A percentile compares a stretch with the other conserved stretches of the same genome.
These are phyloP conservation scores for Caradrina kadenii DNA, from an alignment of 2,888 invertebrate species.

Conservation along the genomic window DNA sequence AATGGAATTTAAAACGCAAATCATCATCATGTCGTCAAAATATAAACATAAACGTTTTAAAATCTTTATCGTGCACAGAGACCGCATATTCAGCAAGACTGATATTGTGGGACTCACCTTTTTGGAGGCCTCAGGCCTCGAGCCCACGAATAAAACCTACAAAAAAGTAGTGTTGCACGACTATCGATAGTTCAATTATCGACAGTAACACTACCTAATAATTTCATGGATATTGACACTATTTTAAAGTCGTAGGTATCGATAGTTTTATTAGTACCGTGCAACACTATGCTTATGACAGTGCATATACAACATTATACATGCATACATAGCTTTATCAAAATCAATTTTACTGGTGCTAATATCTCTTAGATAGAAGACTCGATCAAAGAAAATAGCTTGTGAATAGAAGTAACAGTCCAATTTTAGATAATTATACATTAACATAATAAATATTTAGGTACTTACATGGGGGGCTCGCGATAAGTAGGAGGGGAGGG, in stretches of 20 bases:
- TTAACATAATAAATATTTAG: neutral
- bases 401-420: conserved; percentile 51
- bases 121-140: conserved; percentile 6
- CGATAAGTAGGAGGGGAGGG: neutral
- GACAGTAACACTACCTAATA: neutral
- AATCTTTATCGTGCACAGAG: conserved; percentile 2
- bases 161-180: conserved; percentile 5
- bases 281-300: conserved; percentile 14
- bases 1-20: conserved; percentile 3
- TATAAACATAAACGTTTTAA: neutral
- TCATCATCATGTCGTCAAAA: neutral
- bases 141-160: neutral
- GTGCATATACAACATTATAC: conserved; percentile 10
- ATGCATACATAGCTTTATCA: conserved; percentile 45
- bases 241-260: neutral
- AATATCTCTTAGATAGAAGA: conserved; percentile 53
- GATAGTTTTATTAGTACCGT: neutral
- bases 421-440: conserved; percentile 53
- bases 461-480: neutral
- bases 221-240: too few species aligned
- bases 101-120: conserved; percentile 4
- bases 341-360: conserved; percentile 69
- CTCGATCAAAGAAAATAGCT: conserved; percentile 37
- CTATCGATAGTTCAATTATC: neutral
- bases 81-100: conserved; percentile 39